Evolutionary conservation across 2,888 invertebrate species (phyloP), one percentile per base, ranked within the genome.

Genomic region (Sinopyrophorus schimmeli): DNA sequence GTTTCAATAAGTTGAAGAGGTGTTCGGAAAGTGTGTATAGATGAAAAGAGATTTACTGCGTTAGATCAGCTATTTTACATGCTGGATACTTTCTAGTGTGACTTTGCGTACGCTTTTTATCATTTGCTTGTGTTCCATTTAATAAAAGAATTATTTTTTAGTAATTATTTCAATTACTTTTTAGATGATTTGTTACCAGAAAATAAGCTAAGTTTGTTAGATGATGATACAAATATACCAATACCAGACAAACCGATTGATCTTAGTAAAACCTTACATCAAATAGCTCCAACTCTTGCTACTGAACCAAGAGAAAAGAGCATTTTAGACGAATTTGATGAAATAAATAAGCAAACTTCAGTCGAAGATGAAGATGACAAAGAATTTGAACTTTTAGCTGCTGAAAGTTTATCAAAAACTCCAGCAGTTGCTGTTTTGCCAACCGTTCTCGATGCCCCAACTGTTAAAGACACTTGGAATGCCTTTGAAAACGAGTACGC

Each of bases 301-400:
- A n/a, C 47, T 28, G 48, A 41, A 5, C 50, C 16, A 3, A 15
- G 28, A 31, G 10, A 21, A 3, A 48, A 53, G 62, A 34, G 57
- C 67, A 59, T 58, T 12, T 37, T 55, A 34, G 39, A 55, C 1
- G 79, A 81, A 59, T 82, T 82, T 62, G 83, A 81, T 66, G 60
- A 74, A 1, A 67, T 77, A 6, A 48, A 44, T 48, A 58, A 50
- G 44, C 51, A 16, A 38, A 40, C 52, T 55, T 43, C 58, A 53
- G 61, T 60, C 17, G 77, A 78, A 34, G 83, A 84, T 58, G 82
- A 83, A 56, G 82, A 86, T 62, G 81, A 87, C 64, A 86, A 87
- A 64, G 89, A 89, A 73, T 89, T 90, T 70, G 84, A 86, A 18
- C 79, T 82, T 63, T 70, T 89, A 76, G 89, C 89, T 10, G 81